Evolutionary conservation across 2,888 invertebrate genomes (phyloP).

Genomic region (Onchidella celtica): DNA sequence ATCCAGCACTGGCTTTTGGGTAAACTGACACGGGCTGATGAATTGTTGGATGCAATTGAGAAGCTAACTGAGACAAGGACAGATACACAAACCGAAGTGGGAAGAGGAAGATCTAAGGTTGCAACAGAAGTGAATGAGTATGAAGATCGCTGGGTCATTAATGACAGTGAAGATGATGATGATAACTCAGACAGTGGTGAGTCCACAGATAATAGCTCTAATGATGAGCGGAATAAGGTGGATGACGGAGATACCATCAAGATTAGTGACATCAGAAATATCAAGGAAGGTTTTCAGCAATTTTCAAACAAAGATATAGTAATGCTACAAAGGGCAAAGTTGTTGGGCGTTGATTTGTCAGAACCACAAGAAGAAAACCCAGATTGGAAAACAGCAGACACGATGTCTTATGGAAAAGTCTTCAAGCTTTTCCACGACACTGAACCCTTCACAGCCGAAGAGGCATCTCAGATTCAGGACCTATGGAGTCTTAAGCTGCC

Average conservation of each 20-base stretch:
- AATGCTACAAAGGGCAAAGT: constrained; percentile 37
- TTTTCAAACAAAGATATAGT: constrained; percentile 23
- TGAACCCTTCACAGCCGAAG: constrained; percentile 29
- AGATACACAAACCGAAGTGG: neutral
- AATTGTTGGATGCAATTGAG: constrained; percentile 44
- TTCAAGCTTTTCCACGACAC: constrained; percentile 30
- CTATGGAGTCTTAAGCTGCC: constrained; percentile 31
- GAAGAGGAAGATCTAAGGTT: neutral
- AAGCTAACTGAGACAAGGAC: neutral
- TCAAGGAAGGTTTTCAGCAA: constrained; percentile 31
- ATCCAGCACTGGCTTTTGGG: constrained; percentile 36
- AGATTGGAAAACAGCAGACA: constrained; percentile 32
- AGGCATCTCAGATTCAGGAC: constrained; percentile 29
- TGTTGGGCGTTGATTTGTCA: constrained; percentile 35
- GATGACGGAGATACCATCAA: neutral
- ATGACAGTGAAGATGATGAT: constrained; percentile 27
- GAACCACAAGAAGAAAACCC: neutral
- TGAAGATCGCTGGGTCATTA: constrained; percentile 35
- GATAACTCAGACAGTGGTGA: constrained; percentile 16
- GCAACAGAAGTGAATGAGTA: neutral
- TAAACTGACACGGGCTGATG: constrained; percentile 25
- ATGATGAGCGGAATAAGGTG: neutral
- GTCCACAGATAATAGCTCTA: neutral
- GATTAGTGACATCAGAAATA: constrained; percentile 13
- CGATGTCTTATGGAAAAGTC: constrained; percentile 45